Evolutionary conservation across 92 coral and sea anemone genomes (phyloP), one percentile per base, ranked within the genome.

Genomic region (Diadumene lineata): DNA sequence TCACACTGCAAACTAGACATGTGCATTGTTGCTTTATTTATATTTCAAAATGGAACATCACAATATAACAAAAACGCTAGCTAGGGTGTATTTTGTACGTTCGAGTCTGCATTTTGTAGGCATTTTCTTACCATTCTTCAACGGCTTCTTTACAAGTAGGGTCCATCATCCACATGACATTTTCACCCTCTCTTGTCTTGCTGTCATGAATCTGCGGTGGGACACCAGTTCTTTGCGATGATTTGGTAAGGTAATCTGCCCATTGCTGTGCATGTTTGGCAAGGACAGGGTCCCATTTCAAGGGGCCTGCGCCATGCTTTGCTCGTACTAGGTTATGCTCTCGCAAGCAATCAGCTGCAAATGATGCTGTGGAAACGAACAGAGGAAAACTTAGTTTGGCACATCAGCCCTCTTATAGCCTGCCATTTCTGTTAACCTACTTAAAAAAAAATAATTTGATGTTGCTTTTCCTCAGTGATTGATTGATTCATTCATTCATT

Each of bases 121-220:
- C 18, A 17, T 43, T 3, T 53, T 13, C 82, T 57, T 46, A 79
- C 83, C 83, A 79, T 11, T 67, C 61, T 22, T 69, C 68, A 38
- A 79, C 77, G 27, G 80, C 86, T 10, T 74, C 75, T 19, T 66
- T 74, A 56, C 86, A 81, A 30, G 73, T 74, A 9, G 81, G 68
- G 7, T 64, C 31, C 1, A 31, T 7, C 66, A 69, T 29, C 17
- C 25, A 31, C 18, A 44, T 56, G 23, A 81, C 65, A 55, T 81
- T 81, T 61, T 81, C 86, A 11, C 86, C 86, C 17, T 81, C 76
- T 30, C 50, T 19, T 0, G 50, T 33, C 13, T 19, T 25, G 3
- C 27, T 15, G 34, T 64, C 68, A 11, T 74, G 81, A 18, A 21
- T 33, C 22, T 17, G 16, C 16, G 46, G 60, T 19, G 72, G 43